Conservation (phyloP, 1,140 invertebrate species). For the Eufriesea mexicana region DNA sequence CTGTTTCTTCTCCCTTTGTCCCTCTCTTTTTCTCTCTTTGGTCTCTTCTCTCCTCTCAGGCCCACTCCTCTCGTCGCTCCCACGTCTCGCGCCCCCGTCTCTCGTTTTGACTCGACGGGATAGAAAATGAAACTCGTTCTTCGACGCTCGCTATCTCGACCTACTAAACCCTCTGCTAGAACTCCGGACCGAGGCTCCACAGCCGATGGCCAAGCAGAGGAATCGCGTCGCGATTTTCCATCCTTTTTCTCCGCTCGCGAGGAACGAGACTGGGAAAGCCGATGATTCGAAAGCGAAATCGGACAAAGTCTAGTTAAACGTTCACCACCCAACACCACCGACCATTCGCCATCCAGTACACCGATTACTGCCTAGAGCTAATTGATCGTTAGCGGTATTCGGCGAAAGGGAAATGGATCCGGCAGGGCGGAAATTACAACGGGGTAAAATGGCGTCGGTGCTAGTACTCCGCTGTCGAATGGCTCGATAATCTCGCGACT, state of each 20-base stretch:
- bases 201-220: too few species aligned
- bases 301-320: background rate
- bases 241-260: too few species aligned
- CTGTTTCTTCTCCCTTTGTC: constrained; percentile 1
- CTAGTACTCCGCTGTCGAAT: background rate
- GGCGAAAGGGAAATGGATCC: constrained; percentile 59
- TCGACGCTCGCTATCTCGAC: constrained; percentile 35
- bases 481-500: background rate
- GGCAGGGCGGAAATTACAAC: constrained; percentile 32
- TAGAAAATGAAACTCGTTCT: constrained; percentile 65
- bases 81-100: background rate
- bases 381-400: constrained; percentile 66
- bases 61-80: background rate
- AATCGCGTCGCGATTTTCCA: too few species aligned
- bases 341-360: background rate
- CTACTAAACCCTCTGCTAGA: constrained; percentile 47
- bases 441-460: background rate
- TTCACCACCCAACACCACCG: too few species aligned
- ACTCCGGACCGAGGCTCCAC: background rate
- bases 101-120: constrained; percentile 53
- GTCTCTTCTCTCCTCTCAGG: too few species aligned
- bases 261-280: too few species aligned
- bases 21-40: background rate
- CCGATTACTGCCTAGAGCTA: constrained; percentile 57
- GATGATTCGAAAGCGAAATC: background rate